Conservation (phyloP, 2,888 invertebrate genomes). For the Mythimna impura region DNA sequence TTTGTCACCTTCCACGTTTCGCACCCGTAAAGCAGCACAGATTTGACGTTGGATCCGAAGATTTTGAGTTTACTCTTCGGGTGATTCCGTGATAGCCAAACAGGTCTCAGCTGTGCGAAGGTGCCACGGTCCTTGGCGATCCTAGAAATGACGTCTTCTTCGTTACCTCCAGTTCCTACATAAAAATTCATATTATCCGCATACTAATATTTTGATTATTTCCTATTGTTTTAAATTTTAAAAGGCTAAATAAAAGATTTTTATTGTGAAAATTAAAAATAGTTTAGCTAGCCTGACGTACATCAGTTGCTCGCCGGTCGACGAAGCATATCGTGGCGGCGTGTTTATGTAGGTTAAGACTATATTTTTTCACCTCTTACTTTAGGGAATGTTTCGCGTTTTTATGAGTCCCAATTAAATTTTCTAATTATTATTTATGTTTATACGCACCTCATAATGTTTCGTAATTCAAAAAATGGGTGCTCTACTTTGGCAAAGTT, state of each 20-base stretch:
- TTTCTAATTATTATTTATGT: conserved; percentile 72
- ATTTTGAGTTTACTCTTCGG: no score
- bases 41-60: no score
- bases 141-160: no score
- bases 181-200: not conserved
- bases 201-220: not conserved
- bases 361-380: conserved; percentile 75
- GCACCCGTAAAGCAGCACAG: no score
- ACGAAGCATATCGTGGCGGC: conserved; percentile 64
- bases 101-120: no score
- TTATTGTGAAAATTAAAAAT: not conserved
- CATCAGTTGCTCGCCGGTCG: conserved; percentile 75
- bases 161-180: no score
- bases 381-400: conserved; percentile 66
- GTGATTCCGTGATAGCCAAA: no score
- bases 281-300: conserved; percentile 19
- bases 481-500: conserved; percentile 38
- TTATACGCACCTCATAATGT: conserved; percentile 51
- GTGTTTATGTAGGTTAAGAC: conserved; percentile 81
- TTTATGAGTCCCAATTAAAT: conserved; percentile 74
- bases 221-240: not conserved
- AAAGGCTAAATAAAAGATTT: not conserved
- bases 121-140: no score
- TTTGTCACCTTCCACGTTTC: no score
- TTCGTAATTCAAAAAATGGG: conserved; percentile 41